phyloP scores from a whole-genome alignment of 2,888 invertebrate species.

The Aporophyla lueneburgensis region DNA sequence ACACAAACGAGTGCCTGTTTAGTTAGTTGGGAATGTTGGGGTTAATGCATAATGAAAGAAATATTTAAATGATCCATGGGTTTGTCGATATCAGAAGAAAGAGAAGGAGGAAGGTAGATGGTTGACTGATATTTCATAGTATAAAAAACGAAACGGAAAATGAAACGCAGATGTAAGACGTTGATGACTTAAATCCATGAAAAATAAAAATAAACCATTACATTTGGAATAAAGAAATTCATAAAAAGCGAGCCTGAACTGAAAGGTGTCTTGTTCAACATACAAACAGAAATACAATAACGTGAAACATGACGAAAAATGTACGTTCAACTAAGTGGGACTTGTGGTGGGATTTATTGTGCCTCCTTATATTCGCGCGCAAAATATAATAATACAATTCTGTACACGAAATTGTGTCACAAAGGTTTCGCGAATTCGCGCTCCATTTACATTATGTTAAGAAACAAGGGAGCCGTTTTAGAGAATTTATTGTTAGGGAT shows the following conservation, averaged over 20 bases:
- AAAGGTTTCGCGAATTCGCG: conserved; percentile 47
- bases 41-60: conserved; percentile 35
- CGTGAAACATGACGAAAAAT: conserved; percentile 46
- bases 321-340: conserved; percentile 48
- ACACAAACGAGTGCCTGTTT: conserved; percentile 63
- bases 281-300: conserved; percentile 42
- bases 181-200: conserved; percentile 10
- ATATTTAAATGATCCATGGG: conserved; percentile 41
- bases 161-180: conserved; percentile 7
- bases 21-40: conserved; percentile 26
- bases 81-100: not conserved
- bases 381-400: conserved; percentile 54
- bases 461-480: conserved; percentile 27
- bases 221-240: conserved; percentile 36
- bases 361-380: conserved; percentile 34
- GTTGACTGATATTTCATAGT: too few species aligned
- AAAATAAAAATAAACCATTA: conserved; percentile 15
- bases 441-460: conserved; percentile 38
- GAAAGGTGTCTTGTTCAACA: conserved; percentile 51
- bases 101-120: not conserved
- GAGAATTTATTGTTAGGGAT: too few species aligned
- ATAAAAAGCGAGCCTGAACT: conserved; percentile 30
- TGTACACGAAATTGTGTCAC: conserved; percentile 27
- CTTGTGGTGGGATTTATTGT: conserved; percentile 51
- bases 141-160: not conserved